Base-by-base conservation (phyloP, 2,113 vertebrate genomes). In the Anoura caudifer region DNA sequence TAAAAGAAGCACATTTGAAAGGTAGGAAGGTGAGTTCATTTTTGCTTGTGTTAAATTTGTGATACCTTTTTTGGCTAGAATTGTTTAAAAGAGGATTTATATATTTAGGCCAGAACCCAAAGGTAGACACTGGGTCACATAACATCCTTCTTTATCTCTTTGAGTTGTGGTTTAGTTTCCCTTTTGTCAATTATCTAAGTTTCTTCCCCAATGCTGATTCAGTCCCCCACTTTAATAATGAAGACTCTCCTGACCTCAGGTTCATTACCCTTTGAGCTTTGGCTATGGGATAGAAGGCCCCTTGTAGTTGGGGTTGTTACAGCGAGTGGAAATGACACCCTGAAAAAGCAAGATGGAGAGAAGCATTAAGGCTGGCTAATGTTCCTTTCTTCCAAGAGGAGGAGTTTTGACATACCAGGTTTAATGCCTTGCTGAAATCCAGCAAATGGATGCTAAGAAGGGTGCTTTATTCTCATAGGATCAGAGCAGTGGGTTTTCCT, bases 391-490 rank as follows among this genome's bases (percentile, higher is more conserved):
- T 77, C 95, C 15, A 38, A 26, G 81, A 50, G 72, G 43, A 83
- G 50, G 45, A 80, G 70, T 95, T 95, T 97, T 90, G 54, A 83
- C 38, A 70, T n/a, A 43, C 1, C n/a, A 36, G 31, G 20, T 85
- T 93, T 90, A 90, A 41, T 94, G 70, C 26, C 41, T 92, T 56
- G 47, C 41, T 72, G 96, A 79, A 95, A 88, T 67, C 77, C 47
- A 95, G 67, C 52, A 81, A 77, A 79, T 72, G 52, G 73, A 50
- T 91, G 36, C 50, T 76, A 47, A 93, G 54, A 84, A 92, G 45
- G 85, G 43, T 89, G 47, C 36, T 90, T 72, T 69, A 8, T 33
- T 97, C 85, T 59, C 72, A 14, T 33, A 80, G 90, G 76, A 79
- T 73, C 84, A 82, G 31, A 89, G 12, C 41, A 15, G 3, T 50